These are phyloP conservation scores for Horisme vitalbata DNA, from an alignment of 2,888 invertebrate species.

Conservation along the genomic window DNA sequence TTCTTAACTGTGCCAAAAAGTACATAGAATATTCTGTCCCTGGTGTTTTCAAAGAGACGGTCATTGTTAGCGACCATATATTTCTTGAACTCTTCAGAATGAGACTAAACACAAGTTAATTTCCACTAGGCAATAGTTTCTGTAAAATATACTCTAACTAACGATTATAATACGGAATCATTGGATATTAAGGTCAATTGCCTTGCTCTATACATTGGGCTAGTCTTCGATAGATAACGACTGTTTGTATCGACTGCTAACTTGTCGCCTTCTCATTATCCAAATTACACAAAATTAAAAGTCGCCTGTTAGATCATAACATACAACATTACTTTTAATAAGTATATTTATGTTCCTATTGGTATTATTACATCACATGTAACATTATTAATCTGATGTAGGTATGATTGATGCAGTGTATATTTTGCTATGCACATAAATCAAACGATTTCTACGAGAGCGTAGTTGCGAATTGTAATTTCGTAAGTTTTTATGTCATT, in stretches of 20 bases:
- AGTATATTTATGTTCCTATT: not conserved
- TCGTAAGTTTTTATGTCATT: conserved; percentile 26
- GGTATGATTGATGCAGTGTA: conserved; percentile 32
- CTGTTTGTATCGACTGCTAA: conserved; percentile 51
- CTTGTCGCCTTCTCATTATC: conserved; percentile 48
- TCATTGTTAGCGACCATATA: too few relatives aligned
- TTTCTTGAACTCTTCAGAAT: too few relatives aligned
- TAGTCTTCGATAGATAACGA: conserved; percentile 68
- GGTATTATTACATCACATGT: conserved; percentile 21
- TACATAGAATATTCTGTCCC: too few relatives aligned
- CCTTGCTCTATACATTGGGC: conserved; percentile 51
- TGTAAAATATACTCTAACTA: conserved; percentile 37
- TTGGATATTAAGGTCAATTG: conserved; percentile 71
- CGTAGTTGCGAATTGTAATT: conserved; percentile 30
- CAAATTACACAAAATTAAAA: conserved; percentile 50
- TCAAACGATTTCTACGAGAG: conserved; percentile 29
- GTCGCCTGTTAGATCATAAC: conserved; percentile 19
- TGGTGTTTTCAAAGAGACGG: too few relatives aligned
- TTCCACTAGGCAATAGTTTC: not conserved
- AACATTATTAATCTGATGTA: conserved; percentile 22
- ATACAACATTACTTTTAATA: conserved; percentile 8
- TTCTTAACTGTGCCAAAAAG: too few relatives aligned
- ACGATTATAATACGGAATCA: conserved; percentile 56
- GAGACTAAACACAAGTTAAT: not conserved
- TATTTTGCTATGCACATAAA: conserved; percentile 27